Evolutionary conservation across 2,797 vertebrate species (phyloP).

Genomic region (Epinephelus malabaricus): DNA sequence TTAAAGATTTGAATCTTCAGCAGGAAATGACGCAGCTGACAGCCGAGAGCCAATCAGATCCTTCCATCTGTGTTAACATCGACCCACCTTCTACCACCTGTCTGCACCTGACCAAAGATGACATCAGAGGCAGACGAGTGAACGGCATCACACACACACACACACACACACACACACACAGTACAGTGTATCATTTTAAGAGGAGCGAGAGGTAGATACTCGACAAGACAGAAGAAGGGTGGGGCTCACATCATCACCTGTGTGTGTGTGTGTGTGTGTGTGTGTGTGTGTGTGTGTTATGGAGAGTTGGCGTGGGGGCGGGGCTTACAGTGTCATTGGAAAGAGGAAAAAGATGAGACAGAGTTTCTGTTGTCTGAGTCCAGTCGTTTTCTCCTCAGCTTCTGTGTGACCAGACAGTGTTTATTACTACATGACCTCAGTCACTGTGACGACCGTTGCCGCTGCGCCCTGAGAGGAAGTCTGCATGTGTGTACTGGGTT

Average conservation of each 20-base stretch:
- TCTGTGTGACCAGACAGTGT: conserved; percentile 73
- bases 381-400: conserved; percentile 48
- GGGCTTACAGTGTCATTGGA: conserved; percentile 72
- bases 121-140: not conserved
- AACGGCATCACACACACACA: conserved; percentile 25
- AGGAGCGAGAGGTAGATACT: conserved; percentile 86
- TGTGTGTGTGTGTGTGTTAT: conserved; percentile 8
- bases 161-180: conserved; percentile 1
- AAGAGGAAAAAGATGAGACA: conserved; percentile 29
- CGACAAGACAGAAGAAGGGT: conserved; percentile 67
- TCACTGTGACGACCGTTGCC: conserved; percentile 36
- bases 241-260: conserved; percentile 14
- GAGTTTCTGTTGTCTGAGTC: conserved; percentile 64
- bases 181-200: conserved; percentile 80
- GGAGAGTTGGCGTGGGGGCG: conserved; percentile 4
- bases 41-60: too few relatives aligned
- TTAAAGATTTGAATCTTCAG: too few relatives aligned
- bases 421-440: conserved; percentile 70
- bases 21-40: too few relatives aligned
- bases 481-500: conserved; percentile 28
- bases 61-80: too few relatives aligned
- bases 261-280: conserved; percentile 1
- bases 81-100: too few relatives aligned
- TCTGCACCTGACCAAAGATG: too few relatives aligned
- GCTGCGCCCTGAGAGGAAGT: conserved; percentile 60